Evolutionary conservation across 2,888 invertebrate genomes (phyloP).

Genomic region (Atrina japonica): DNA sequence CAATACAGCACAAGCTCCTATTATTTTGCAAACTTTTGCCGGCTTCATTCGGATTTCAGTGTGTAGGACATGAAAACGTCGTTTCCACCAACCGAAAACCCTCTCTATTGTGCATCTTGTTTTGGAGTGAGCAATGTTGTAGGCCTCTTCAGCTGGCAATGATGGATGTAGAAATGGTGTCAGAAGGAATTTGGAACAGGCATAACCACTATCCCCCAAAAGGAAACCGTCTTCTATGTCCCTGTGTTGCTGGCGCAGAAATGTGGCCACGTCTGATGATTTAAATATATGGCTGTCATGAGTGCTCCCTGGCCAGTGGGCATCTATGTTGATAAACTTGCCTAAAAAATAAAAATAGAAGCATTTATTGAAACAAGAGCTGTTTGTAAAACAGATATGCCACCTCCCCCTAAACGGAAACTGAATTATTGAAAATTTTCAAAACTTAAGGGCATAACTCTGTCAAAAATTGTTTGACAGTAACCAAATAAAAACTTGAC

Average conservation of each 20-base stretch:
- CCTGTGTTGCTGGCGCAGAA: background rate
- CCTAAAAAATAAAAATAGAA: no score
- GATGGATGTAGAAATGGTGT: background rate
- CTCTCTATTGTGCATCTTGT: background rate
- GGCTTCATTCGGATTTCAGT: constrained; percentile 9
- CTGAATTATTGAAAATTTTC: no score
- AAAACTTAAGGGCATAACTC: no score
- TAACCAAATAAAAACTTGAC: no score
- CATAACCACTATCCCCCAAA: constrained; percentile 3
- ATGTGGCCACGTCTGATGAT: background rate
- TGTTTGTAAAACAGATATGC: no score
- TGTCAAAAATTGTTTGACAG: no score
- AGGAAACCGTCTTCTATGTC: background rate
- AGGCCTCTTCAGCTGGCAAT: background rate
- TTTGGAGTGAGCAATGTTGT: background rate
- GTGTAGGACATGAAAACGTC: constrained; percentile 1
- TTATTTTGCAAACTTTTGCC: constrained; percentile 1
- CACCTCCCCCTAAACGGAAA: no score
- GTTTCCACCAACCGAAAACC: constrained; percentile 6
- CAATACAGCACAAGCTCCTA: background rate
- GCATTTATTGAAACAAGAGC: no score
- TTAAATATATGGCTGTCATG: background rate
- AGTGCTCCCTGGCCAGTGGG: constrained; percentile 1
- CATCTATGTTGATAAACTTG: no score
- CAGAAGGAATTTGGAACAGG: background rate